A percentile compares a stretch with the other conserved stretches of the same genome.
Conservation (phyloP, 2,113 vertebrate species). For the Macquaria ambigua region DNA sequence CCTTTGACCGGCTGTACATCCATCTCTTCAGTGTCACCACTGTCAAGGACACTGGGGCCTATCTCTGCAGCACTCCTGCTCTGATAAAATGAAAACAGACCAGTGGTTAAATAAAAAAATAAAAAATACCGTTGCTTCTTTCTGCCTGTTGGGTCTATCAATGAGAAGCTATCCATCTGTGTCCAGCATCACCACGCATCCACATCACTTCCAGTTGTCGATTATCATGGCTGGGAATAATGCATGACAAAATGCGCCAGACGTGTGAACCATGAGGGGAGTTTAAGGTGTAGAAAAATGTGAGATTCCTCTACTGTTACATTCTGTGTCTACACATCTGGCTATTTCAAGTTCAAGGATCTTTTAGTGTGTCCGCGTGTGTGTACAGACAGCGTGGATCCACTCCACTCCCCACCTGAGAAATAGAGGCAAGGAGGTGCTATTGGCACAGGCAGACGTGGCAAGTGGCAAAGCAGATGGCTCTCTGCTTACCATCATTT, state of each 20-base stretch:
- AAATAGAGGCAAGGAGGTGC: constrained; percentile 62
- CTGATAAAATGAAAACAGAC: constrained; percentile 73
- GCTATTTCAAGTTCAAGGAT: constrained; percentile 51
- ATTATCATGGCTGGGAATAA: constrained; percentile 43
- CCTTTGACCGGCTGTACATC: constrained; percentile 84
- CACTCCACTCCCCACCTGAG: constrained; percentile 77
- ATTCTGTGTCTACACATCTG: constrained; percentile 72
- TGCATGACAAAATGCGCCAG: constrained; percentile 16
- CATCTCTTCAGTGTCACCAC: constrained; percentile 81
- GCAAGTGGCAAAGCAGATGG: constrained; percentile 85
- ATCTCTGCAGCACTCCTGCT: constrained; percentile 58
- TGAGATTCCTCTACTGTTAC: constrained; percentile 32
- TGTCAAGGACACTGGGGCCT: constrained; percentile 76
- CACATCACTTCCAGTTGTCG: constrained; percentile 20
- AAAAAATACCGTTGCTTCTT: constrained; percentile 9
- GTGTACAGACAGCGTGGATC: constrained; percentile 50
- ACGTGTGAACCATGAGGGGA: constrained; percentile 19
- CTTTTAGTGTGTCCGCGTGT: constrained; percentile 26
- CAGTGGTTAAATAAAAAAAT: constrained; percentile 39
- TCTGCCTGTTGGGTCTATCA: constrained; percentile 48
- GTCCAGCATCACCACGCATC: background rate
- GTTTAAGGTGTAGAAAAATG: constrained; percentile 19
- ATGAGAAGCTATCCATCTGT: constrained; percentile 47
- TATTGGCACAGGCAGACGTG: constrained; percentile 71
- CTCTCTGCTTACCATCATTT: constrained; percentile 78